Base-by-base conservation (phyloP, 2,888 invertebrate genomes). In the Parascotia fuliginaria region DNA sequence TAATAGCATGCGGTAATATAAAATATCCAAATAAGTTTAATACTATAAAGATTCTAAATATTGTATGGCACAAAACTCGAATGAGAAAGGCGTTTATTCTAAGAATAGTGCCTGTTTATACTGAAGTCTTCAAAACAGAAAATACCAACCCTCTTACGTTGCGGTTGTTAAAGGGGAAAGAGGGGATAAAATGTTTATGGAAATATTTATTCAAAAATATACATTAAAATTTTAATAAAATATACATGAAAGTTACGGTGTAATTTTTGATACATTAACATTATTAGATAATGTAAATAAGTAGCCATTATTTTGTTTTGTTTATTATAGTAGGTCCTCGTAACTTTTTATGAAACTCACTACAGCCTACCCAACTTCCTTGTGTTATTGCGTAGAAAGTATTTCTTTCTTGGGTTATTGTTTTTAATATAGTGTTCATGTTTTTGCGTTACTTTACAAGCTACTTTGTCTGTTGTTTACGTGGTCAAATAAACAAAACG, bases 51-150 rank as follows among this genome's bases (percentile, higher is more conserved):
- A 71, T 72, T 59, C 55, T 64, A 69, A 70, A 77, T 75, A 75
- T 73, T 67, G 60, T 73, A 78, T 79, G 76, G 75, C 79, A 77
- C 77, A 73, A 71, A 68, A 76, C 67, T 70, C 62, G 62, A 68
- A 61, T 55, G 60, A 58, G 70, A 63, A 71, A 61, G 45, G 65
- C 60, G 69, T 68, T 70, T 65, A 66, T 75, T 71, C 71, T 67
- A 70, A 66, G 70, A 77, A 76, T 70, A 71, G 65, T 64, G 62
- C 59, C 63, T 66, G 73, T 75, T 80, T 79, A 77, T 79, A 75
- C 70, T 66, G n/a, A 43, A 61, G 69, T 70, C 70, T 75, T 74
- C 63, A 69, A 67, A 77, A 73, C 74, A 71, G 73, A 75, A 77
- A 79, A 75, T 80, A 73, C 75, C 77, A 73, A 70, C 68, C 58